Percentiles rank a stretch among this genome's conserved stretches.
Conservation (phyloP, 2,797 vertebrate species). For the Pseudochromis fuscus region DNA sequence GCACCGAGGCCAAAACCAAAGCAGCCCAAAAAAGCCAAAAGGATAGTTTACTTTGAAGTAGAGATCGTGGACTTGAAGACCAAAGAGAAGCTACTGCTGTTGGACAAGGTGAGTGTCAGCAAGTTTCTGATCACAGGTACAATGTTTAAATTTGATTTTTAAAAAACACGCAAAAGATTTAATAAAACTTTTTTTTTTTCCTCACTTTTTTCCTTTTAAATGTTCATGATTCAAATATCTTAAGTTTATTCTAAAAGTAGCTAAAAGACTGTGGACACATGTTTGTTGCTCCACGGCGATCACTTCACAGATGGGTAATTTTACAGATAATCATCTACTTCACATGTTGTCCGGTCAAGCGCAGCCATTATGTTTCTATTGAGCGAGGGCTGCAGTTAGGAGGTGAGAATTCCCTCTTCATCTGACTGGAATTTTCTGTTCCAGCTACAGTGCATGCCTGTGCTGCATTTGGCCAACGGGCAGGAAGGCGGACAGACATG, state of each 20-base stretch:
- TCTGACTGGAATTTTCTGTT: conserved; percentile 64
- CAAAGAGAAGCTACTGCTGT: conserved; percentile 92
- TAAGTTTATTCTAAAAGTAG: conserved; percentile 43
- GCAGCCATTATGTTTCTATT: conserved; percentile 56
- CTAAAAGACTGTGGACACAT: conserved; percentile 22
- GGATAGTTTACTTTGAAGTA: conserved; percentile 95
- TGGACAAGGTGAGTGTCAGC: conserved; percentile 90
- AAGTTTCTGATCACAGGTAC: background rate
- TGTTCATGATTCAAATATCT: conserved; percentile 13
- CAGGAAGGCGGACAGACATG: conserved; percentile 10
- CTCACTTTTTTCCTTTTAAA: too few relatives aligned
- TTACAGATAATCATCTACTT: conserved; percentile 56
- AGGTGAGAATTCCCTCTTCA: conserved; percentile 74
- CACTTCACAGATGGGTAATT: conserved; percentile 36
- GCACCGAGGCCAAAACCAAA: conserved; percentile 80
- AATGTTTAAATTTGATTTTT: too few relatives aligned
- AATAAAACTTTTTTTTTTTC: too few relatives aligned
- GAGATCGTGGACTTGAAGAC: conserved; percentile 93
- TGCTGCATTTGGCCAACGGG: conserved; percentile 11
- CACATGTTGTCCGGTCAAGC: conserved; percentile 36
- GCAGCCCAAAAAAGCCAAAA: conserved; percentile 88
- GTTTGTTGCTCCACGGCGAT: conserved; percentile 42
- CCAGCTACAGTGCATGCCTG: conserved; percentile 42
- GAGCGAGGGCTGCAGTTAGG: conserved; percentile 61
- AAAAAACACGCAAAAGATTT: background rate